Percentiles rank a stretch among this genome's conserved stretches.
Conservation (phyloP, 2,888 invertebrate genomes). For the Drosophila falleni region DNA sequence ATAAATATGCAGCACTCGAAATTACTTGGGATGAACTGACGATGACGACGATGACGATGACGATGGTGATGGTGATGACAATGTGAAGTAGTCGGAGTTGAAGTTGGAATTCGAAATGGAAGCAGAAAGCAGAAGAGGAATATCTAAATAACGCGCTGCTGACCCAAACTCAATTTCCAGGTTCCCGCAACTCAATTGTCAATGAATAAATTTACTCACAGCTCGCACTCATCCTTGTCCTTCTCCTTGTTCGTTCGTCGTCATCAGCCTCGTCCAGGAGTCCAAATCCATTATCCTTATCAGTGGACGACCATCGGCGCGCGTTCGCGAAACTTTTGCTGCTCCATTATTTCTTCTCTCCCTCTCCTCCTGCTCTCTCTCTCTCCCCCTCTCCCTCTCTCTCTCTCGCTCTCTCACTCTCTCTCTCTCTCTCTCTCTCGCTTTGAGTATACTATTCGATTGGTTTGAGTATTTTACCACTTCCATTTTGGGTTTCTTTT, state of each 20-base stretch:
- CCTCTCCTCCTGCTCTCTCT: slow-evolving; percentile 11
- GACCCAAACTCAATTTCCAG: slow-evolving; percentile 78
- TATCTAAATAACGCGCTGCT: slow-evolving; percentile 56
- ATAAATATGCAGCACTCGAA: slow-evolving; percentile 82
- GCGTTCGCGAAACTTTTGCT: slow-evolving; percentile 64
- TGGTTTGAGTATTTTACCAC: slow-evolving; percentile 55
- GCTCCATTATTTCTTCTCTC: slow-evolving; percentile 64
- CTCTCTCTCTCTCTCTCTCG: background rate
- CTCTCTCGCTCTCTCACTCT: slow-evolving; percentile 6
- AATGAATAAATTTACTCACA: slow-evolving; percentile 81
- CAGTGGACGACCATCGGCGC: slow-evolving; percentile 70
- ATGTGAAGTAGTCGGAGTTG: slow-evolving; percentile 21
- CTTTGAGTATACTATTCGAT: slow-evolving; percentile 41
- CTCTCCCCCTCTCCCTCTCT: too few relatives aligned
- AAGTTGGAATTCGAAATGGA: slow-evolving; percentile 7
- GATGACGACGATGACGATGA: slow-evolving; percentile 52
- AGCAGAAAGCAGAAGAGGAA: slow-evolving; percentile 7
- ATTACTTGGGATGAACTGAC: slow-evolving; percentile 76
- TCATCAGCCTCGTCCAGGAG: slow-evolving; percentile 55
- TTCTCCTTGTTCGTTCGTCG: background rate
- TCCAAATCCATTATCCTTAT: slow-evolving; percentile 81
- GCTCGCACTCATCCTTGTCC: slow-evolving; percentile 12
- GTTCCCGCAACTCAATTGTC: slow-evolving; percentile 82
- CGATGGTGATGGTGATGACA: slow-evolving; percentile 25
- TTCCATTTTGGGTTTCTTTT: slow-evolving; percentile 45